These are phyloP conservation scores for Acanthopleura granulata DNA, from an alignment of 2,888 invertebrate species.

Conservation along the genomic window DNA sequence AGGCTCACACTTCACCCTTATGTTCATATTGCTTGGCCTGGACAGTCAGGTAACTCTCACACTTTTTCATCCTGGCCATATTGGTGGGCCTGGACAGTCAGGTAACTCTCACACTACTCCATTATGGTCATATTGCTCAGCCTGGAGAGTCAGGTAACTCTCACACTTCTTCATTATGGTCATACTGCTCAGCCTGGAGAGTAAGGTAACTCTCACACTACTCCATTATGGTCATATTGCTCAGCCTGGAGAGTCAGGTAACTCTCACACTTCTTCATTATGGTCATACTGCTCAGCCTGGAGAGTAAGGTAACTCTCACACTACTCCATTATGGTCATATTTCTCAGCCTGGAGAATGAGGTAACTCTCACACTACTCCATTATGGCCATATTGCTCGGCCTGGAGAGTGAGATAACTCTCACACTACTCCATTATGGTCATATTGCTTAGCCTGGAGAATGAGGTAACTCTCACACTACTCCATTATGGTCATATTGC, in stretches of 20 bases:
- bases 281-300: conserved; percentile 77
- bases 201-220: conserved; percentile 68
- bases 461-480: too few relatives aligned
- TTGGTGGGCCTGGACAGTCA: conserved; percentile 77
- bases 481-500: conserved; percentile 78
- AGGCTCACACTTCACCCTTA: not conserved
- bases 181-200: conserved; percentile 76
- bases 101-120: conserved; percentile 51
- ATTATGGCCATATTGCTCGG: conserved; percentile 78
- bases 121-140: too few relatives aligned
- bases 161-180: conserved; percentile 80
- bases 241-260: too few relatives aligned
- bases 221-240: not conserved
- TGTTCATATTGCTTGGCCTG: conserved; percentile 69
- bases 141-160: too few relatives aligned
- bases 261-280: conserved; percentile 79
- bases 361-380: too few relatives aligned
- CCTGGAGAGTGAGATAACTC: conserved; percentile 74
- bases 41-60: conserved; percentile 72
- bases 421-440: not conserved
- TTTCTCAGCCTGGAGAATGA: too few relatives aligned
- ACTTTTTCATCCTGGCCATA: conserved; percentile 78
- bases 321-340: not conserved
- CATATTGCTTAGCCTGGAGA: too few relatives aligned
- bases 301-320: conserved; percentile 72